phyloP scores from a whole-genome alignment of 2,113 vertebrate genomes.

The Rattus rattus region DNA sequence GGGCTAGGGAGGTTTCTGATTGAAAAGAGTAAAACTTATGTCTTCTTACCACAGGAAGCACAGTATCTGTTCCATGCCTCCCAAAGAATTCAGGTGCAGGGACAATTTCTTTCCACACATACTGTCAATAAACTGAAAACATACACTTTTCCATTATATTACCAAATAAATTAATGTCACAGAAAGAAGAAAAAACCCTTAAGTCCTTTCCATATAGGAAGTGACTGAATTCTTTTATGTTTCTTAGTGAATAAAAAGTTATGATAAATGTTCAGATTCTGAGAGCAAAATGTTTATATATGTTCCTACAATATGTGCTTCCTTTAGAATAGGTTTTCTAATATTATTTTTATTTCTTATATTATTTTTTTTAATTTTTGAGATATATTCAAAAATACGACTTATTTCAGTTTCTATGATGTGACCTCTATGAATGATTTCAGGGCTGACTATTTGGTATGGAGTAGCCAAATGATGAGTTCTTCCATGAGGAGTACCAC shows the following conservation, averaged over 20 bases:
- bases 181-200: not conserved
- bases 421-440: not conserved
- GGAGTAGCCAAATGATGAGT: not conserved
- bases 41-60: not conserved
- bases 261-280: slow-evolving; percentile 24
- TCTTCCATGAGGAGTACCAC: not conserved
- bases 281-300: not conserved
- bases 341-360: not conserved
- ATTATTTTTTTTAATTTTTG: not conserved
- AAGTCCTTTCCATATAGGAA: not conserved
- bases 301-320: not conserved
- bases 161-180: not conserved
- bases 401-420: not conserved
- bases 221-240: not conserved
- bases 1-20: not conserved
- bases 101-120: not conserved
- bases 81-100: not conserved
- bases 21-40: not conserved
- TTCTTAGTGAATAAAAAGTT: slow-evolving; percentile 22
- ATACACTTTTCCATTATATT: not conserved
- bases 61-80: not conserved
- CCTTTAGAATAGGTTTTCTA: not conserved
- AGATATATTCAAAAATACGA: not conserved
- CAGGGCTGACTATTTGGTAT: not conserved
- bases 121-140: not conserved